Percentiles rank a stretch among this genome's conserved stretches.
Evolutionary conservation across 2,888 invertebrate genomes (phyloP).

Genomic region (Corythucha ciliata): DNA sequence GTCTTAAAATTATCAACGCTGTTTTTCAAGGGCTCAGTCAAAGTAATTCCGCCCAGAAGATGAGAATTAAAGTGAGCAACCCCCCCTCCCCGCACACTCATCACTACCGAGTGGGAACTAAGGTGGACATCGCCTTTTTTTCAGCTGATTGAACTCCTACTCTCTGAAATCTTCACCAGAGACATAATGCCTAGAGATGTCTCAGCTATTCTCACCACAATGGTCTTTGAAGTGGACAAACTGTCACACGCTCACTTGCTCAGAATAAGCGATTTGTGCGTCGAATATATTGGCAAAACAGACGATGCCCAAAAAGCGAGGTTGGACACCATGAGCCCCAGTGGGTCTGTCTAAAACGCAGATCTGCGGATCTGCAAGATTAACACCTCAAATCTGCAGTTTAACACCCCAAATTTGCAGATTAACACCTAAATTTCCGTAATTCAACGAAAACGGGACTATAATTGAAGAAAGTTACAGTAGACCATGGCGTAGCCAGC

Average conservation of each 20-base stretch:
- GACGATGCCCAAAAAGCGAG: constrained; percentile 16
- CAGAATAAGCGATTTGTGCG: constrained; percentile 49
- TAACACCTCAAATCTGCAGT: no score
- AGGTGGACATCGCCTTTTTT: constrained; percentile 6
- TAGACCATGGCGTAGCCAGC: no score
- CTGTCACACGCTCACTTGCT: constrained; percentile 47
- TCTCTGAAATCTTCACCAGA: constrained; percentile 41
- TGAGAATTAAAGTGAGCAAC: constrained; percentile 38
- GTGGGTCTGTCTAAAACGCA: no score
- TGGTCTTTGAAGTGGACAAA: constrained; percentile 46
- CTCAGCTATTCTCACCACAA: constrained; percentile 45
- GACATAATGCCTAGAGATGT: constrained; percentile 43
- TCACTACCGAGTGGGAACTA: neutral
- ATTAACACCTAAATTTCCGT: no score
- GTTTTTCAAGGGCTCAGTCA: constrained; percentile 38
- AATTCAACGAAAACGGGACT: no score
- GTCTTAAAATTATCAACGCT: constrained; percentile 38
- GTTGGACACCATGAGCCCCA: no score
- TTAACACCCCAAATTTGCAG: no score
- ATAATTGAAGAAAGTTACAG: no score
- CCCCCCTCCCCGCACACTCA: no score
- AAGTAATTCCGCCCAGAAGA: constrained; percentile 37
- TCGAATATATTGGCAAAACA: constrained; percentile 43
- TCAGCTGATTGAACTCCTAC: constrained; percentile 37
- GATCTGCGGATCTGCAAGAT: no score